Evolutionary conservation across 2,113 vertebrate species (phyloP).

Genomic region (Eclectus roratus): DNA sequence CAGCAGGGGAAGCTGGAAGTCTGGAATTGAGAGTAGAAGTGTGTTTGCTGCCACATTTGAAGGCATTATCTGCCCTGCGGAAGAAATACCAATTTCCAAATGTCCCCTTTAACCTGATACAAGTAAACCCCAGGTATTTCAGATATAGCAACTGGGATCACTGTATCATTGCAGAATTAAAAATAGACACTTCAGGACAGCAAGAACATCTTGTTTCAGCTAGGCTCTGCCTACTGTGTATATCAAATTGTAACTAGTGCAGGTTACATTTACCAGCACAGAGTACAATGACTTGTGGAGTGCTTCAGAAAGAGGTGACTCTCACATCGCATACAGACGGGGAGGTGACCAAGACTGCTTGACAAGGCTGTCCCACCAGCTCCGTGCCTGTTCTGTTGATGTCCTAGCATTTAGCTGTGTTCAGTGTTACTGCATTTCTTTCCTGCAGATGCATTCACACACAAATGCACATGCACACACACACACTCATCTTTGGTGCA

Average conservation of each 20-base stretch:
- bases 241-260: background rate
- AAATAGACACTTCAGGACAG: background rate
- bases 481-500: background rate
- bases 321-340: background rate
- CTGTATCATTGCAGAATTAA: background rate
- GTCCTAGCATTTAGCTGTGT: background rate
- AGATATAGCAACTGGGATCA: background rate
- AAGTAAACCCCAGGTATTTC: background rate
- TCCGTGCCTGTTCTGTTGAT: background rate
- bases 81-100: background rate
- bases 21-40: background rate
- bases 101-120: background rate
- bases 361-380: background rate
- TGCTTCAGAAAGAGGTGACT: background rate
- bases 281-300: accelerated
- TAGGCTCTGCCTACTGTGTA: background rate
- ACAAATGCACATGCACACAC: background rate
- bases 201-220: background rate
- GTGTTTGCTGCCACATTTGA: background rate
- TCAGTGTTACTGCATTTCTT: background rate
- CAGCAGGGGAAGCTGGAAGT: background rate
- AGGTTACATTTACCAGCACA: background rate
- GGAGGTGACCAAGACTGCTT: background rate
- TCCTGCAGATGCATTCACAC: background rate
- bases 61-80: background rate